A percentile compares a stretch with the other conserved stretches of the same genome.
Conservation (phyloP, 2,797 vertebrate genomes). For the Peromyscus melanophrys region DNA sequence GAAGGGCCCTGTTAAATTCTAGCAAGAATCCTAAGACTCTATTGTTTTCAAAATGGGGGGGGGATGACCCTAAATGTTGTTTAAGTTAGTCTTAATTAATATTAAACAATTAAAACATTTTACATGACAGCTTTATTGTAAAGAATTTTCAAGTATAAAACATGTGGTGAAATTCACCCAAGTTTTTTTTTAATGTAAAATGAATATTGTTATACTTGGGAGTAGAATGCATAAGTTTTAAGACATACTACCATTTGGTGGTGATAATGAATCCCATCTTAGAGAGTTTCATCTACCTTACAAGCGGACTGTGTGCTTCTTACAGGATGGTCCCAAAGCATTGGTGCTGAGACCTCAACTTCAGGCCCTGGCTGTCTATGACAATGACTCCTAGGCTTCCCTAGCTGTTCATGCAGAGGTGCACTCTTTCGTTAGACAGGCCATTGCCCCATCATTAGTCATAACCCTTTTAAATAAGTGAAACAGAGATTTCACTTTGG, state of each 20-base stretch:
- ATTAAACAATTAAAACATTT: not conserved
- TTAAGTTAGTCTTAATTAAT: not conserved
- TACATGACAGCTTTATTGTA: not conserved
- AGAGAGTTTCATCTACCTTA: not conserved
- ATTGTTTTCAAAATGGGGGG: not conserved
- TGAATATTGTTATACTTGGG: not conserved
- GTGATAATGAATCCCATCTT: not conserved
- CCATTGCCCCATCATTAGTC: conserved; percentile 19
- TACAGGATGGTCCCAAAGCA: not conserved
- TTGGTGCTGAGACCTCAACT: not conserved
- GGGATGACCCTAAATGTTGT: not conserved
- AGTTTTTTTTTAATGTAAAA: not conserved
- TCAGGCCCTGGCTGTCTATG: not conserved
- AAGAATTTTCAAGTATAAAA: not conserved
- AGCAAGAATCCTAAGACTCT: not conserved
- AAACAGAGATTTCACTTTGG: conserved; percentile 61
- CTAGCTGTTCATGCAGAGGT: not conserved
- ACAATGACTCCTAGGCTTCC: not conserved
- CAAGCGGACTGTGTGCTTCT: not conserved
- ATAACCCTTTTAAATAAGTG: conserved; percentile 65
- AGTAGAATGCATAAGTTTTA: not conserved
- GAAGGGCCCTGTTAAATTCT: not conserved
- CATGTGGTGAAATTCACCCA: not conserved
- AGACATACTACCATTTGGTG: not conserved
- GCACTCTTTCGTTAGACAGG: not conserved